phyloP scores from a whole-genome alignment of 2,113 vertebrate genomes.

The Phylloscopus trochiloides region DNA sequence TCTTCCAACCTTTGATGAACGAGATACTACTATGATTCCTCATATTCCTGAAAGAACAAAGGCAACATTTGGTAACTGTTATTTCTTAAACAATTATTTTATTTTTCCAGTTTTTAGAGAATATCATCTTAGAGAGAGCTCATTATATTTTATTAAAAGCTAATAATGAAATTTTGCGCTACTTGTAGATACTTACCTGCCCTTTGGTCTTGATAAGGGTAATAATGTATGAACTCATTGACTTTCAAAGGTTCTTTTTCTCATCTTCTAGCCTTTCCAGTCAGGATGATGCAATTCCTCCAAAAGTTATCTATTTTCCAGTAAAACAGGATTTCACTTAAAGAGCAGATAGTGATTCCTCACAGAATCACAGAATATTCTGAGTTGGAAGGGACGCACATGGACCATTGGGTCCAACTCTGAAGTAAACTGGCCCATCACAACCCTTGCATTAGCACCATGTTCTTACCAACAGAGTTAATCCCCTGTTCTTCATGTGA shows the following conservation, averaged over 20 bases:
- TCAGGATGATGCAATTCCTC: neutral
- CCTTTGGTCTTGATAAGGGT: neutral
- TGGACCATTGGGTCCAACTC: neutral
- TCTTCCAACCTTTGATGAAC: slow-evolving; percentile 41
- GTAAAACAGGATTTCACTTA: neutral
- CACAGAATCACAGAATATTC: neutral
- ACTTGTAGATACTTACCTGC: neutral
- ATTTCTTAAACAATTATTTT: neutral
- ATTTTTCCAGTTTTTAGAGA: neutral
- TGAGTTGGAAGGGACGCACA: neutral
- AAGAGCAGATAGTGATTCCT: neutral
- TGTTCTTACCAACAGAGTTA: neutral
- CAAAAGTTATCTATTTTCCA: neutral
- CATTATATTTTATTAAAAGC: neutral
- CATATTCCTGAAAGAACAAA: slow-evolving; percentile 58
- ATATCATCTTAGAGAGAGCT: neutral
- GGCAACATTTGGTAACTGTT: slow-evolving; percentile 68
- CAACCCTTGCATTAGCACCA: neutral
- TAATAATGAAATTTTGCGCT: neutral
- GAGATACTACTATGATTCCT: slow-evolving; percentile 53
- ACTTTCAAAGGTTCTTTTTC: neutral
- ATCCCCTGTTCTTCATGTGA: neutral
- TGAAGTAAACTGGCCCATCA: neutral
- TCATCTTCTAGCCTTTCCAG: neutral
- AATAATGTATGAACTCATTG: neutral